Percentiles rank a stretch among this genome's conserved stretches.
Conservation (phyloP, 2,113 vertebrate species). For the Marcusenius ussheri region DNA sequence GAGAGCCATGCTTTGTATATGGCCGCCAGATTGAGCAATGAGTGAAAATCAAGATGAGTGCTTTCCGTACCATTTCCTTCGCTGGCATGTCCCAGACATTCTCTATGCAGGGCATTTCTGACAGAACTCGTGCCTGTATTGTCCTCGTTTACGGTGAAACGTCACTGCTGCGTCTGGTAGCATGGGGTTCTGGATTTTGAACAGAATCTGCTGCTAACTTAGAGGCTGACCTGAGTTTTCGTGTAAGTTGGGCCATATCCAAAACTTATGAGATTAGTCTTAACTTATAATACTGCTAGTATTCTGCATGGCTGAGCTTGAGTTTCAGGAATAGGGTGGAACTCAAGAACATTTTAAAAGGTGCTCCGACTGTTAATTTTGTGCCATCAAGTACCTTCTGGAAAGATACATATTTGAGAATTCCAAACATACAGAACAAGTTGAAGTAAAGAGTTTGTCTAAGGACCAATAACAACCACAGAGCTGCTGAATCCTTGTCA, state of each 20-base stretch:
- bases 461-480: conserved; percentile 8
- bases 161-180: not conserved
- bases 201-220: not conserved
- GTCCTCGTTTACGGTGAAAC: not conserved
- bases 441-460: not conserved
- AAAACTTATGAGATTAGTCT: not conserved
- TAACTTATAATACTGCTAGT: not conserved
- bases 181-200: not conserved
- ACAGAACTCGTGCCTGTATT: not conserved
- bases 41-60: not conserved
- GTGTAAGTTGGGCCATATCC: not conserved
- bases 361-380: not conserved
- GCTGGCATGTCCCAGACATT: not conserved
- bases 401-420: not conserved
- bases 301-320: not conserved
- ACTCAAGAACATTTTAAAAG: not conserved
- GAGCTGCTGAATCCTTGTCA: conserved; percentile 25
- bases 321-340: not conserved
- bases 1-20: not conserved
- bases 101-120: not conserved
- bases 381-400: conserved; percentile 2
- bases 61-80: not conserved
- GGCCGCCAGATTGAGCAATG: not conserved
- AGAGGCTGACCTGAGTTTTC: not conserved
- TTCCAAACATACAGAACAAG: not conserved